These are phyloP conservation scores for Aphelenchoides besseyi DNA, from an alignment of 1,140 invertebrate genomes.

Conservation along the genomic window DNA sequence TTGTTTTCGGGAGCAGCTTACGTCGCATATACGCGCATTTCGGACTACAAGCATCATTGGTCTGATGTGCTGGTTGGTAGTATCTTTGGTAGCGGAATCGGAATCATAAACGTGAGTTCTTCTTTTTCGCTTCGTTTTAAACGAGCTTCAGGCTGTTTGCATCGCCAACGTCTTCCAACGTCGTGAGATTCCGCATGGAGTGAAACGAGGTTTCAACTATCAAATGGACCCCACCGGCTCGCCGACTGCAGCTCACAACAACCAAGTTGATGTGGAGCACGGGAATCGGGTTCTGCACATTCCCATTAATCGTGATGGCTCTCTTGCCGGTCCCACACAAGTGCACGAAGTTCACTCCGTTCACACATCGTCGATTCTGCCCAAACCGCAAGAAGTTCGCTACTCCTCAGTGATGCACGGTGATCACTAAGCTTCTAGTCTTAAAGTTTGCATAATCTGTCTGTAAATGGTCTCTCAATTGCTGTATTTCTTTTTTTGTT, in stretches of 20 bases:
- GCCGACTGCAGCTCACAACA: background rate
- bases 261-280: background rate
- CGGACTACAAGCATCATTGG: conserved; percentile 36
- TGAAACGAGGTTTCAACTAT: background rate
- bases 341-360: no score
- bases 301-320: background rate
- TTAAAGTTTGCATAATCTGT: background rate
- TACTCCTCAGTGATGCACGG: conserved; percentile 14
- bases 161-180: conserved; percentile 59
- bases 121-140: background rate
- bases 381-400: conserved; percentile 10
- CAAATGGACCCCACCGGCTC: conserved; percentile 2
- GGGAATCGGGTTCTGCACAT: background rate
- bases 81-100: conserved; percentile 69
- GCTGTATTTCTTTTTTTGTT: background rate
- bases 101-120: conserved; percentile 65
- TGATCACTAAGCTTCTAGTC: background rate
- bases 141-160: conserved; percentile 43
- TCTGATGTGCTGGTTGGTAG: conserved; percentile 75
- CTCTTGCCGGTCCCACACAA: background rate
- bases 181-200: conserved; percentile 52
- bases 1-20: conserved; percentile 57
- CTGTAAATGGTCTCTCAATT: background rate
- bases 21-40: conserved; percentile 50
- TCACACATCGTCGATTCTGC: background rate